Conservation (phyloP, 2,888 invertebrate genomes). For the Trissolcus japonicus region DNA sequence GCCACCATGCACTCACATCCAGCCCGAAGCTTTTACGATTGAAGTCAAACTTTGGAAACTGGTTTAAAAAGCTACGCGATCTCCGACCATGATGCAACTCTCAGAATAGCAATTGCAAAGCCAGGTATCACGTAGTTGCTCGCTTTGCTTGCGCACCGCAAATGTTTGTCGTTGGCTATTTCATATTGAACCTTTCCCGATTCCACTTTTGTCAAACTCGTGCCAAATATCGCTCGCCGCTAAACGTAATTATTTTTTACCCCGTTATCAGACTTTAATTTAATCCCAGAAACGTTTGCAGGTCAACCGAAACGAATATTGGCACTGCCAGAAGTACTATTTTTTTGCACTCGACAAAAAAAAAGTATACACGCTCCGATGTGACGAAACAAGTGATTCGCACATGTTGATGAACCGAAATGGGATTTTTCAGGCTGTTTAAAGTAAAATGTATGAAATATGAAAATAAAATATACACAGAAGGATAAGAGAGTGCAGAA, state of each 20-base stretch:
- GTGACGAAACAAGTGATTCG: too few relatives aligned
- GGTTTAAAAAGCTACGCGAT: slow-evolving; percentile 60
- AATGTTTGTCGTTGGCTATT: slow-evolving; percentile 46
- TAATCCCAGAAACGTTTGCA: slow-evolving; percentile 8
- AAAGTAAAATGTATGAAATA: too few relatives aligned
- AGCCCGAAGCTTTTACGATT: slow-evolving; percentile 54
- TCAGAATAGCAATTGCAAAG: slow-evolving; percentile 48
- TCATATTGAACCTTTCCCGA: slow-evolving; percentile 36
- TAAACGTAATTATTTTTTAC: slow-evolving; percentile 28
- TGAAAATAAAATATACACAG: too few relatives aligned
- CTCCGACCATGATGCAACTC: slow-evolving; percentile 50
- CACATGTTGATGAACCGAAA: too few relatives aligned
- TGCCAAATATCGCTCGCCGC: slow-evolving; percentile 22
- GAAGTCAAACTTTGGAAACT: slow-evolving; percentile 64
- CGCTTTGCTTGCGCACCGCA: slow-evolving; percentile 24
- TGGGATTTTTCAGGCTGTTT: too few relatives aligned
- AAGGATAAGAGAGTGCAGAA: too few relatives aligned
- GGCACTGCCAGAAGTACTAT: neutral
- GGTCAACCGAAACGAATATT: slow-evolving; percentile 6
- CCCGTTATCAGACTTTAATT: slow-evolving; percentile 18
- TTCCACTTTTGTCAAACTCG: slow-evolving; percentile 24
- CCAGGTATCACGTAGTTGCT: slow-evolving; percentile 43
- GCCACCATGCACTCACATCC: slow-evolving; percentile 7
- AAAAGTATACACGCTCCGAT: neutral
- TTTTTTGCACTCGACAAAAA: neutral